These are phyloP conservation scores for Microdon myrmicae DNA, from an alignment of 2,888 invertebrate species.

Conservation along the genomic window DNA sequence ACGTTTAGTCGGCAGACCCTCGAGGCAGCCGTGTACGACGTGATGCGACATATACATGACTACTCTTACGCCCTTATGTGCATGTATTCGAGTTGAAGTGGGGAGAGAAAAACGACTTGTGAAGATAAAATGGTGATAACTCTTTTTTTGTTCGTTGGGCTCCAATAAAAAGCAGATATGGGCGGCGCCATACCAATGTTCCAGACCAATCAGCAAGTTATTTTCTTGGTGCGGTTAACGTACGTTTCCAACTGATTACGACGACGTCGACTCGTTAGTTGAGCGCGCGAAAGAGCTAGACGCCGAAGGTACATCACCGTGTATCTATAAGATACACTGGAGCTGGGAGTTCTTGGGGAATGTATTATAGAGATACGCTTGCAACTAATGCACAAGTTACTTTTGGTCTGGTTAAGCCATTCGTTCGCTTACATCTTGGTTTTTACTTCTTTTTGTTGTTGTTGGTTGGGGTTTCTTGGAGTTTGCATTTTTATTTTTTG, in stretches of 20 bases:
- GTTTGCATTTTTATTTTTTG: too few species aligned
- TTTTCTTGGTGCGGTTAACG: constrained; percentile 50
- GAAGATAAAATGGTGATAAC: constrained; percentile 51
- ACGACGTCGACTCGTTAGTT: constrained; percentile 43
- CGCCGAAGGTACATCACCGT: constrained; percentile 47
- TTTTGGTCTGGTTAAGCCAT: constrained; percentile 49
- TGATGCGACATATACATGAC: constrained; percentile 9
- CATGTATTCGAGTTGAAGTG: constrained; percentile 22
- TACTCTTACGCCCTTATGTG: too few species aligned
- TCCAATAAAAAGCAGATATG: constrained; percentile 64
- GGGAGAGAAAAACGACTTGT: constrained; percentile 37
- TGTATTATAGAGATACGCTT: constrained; percentile 20
- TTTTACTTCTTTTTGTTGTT: constrained; percentile 19
- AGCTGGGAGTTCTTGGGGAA: constrained; percentile 30
- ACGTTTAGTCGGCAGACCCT: constrained; percentile 20
- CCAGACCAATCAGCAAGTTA: constrained; percentile 62
- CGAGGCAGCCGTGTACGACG: constrained; percentile 14
- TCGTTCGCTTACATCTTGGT: too few species aligned
- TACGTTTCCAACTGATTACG: constrained; percentile 51
- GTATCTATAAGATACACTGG: constrained; percentile 47
- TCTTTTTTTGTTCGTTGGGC: constrained; percentile 5
- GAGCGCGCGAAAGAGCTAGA: constrained; percentile 50
- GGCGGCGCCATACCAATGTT: constrained; percentile 64
- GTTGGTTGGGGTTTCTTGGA: constrained; percentile 37
- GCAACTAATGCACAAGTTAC: constrained; percentile 47